A percentile compares a stretch with the other conserved stretches of the same genome.
Conservation (phyloP, 2,113 vertebrate species). For the Eudorcas thomsonii region DNA sequence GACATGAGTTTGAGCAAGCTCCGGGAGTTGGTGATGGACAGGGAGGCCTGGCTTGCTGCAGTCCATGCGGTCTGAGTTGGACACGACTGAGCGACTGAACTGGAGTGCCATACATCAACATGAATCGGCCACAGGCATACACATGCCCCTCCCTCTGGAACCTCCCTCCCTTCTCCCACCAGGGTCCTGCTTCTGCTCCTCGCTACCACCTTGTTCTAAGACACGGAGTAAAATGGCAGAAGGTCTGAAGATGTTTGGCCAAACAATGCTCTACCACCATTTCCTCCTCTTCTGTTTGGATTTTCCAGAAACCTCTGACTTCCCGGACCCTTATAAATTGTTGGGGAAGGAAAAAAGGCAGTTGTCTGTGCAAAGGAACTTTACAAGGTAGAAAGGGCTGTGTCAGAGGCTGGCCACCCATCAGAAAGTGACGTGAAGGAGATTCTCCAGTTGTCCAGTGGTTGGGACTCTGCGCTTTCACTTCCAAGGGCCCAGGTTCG, state of each 20-base stretch:
- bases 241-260: not conserved
- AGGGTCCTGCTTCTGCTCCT: not conserved
- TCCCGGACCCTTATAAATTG: not conserved
- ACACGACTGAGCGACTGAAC: not conserved
- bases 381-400: not conserved
- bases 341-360: not conserved
- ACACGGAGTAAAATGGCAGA: not conserved
- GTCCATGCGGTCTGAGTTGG: rapidly evolving
- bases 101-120: not conserved
- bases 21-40: not conserved
- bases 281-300: not conserved
- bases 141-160: not conserved
- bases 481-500: not conserved
- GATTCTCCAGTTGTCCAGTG: not conserved
- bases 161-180: not conserved
- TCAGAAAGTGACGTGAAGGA: not conserved
- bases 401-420: not conserved
- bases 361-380: not conserved
- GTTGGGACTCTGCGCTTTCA: not conserved
- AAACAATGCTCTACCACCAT: not conserved
- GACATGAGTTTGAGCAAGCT: not conserved
- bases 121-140: not conserved
- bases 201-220: not conserved
- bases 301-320: not conserved
- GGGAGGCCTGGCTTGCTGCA: not conserved